These are phyloP conservation scores for Ornithoptera alexandrae DNA, from an alignment of 2,888 invertebrate species.

Conservation along the genomic window DNA sequence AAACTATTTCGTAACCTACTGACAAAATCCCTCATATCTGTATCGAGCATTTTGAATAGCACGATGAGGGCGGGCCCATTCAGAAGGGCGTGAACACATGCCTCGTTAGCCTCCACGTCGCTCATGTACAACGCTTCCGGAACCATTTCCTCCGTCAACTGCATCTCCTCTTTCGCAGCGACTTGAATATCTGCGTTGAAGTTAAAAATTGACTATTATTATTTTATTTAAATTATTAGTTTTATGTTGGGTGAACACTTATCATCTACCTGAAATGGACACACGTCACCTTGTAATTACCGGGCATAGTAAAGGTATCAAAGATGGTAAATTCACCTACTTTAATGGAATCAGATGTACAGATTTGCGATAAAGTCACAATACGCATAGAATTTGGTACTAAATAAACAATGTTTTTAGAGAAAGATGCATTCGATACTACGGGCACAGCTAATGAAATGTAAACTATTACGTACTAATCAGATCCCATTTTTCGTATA, in stretches of 20 bases:
- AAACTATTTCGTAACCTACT: slow-evolving; percentile 45
- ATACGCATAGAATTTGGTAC: too few relatives aligned
- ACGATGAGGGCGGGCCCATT: slow-evolving; percentile 59
- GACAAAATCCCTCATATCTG: slow-evolving; percentile 60
- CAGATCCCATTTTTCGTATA: slow-evolving; percentile 71
- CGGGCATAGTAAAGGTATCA: too few relatives aligned
- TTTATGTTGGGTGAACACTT: too few relatives aligned
- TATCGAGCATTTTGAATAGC: slow-evolving; percentile 65
- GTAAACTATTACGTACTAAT: slow-evolving; percentile 47
- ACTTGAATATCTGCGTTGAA: slow-evolving; percentile 53
- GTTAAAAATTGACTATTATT: slow-evolving; percentile 1
- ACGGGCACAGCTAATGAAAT: background rate
- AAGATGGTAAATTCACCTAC: too few relatives aligned
- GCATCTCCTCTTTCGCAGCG: slow-evolving; percentile 58
- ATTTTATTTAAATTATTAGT: background rate
- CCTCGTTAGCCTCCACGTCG: slow-evolving; percentile 69
- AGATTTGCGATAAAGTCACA: too few relatives aligned
- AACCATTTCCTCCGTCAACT: slow-evolving; percentile 48
- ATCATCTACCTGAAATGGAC: background rate
- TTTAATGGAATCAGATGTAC: too few relatives aligned
- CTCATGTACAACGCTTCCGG: slow-evolving; percentile 70
- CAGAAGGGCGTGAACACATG: slow-evolving; percentile 58
- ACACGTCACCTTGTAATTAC: background rate
- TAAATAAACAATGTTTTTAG: too few relatives aligned
- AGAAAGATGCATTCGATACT: too few relatives aligned